Evolutionary conservation across 2,888 invertebrate genomes (phyloP).

Genomic region (Bombyx huttoni): DNA sequence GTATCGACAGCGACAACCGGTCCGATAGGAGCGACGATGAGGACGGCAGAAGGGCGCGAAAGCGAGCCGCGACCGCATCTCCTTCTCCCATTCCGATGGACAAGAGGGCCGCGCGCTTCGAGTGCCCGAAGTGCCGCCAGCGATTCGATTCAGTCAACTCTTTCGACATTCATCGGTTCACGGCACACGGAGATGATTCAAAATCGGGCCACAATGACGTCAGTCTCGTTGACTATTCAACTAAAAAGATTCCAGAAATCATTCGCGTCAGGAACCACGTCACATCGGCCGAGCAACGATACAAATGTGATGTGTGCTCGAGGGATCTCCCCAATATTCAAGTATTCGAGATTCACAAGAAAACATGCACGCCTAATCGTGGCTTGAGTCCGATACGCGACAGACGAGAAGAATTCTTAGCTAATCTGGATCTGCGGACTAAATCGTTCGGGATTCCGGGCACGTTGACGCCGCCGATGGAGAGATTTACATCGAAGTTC

Average conservation of each 20-base stretch:
- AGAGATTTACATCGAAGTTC: constrained; percentile 50
- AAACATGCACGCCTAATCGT: constrained; percentile 48
- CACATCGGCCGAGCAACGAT: constrained; percentile 64
- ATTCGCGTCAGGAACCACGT: constrained; percentile 72
- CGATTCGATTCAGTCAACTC: constrained; percentile 81
- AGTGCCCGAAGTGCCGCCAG: constrained; percentile 81
- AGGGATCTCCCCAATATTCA: constrained; percentile 80
- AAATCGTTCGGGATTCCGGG: constrained; percentile 72
- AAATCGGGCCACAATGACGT: constrained; percentile 80
- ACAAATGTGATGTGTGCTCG: constrained; percentile 79
- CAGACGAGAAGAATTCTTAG: constrained; percentile 84
- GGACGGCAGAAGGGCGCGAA: constrained; percentile 41
- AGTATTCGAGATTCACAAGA: constrained; percentile 78
- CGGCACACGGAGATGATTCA: constrained; percentile 72
- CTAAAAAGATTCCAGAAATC: constrained; percentile 84
- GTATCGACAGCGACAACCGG: constrained; percentile 70
- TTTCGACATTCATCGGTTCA: constrained; percentile 78
- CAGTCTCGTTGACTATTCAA: constrained; percentile 85
- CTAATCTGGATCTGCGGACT: constrained; percentile 83
- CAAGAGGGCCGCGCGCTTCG: constrained; percentile 59
- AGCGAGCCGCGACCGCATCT: constrained; percentile 52
- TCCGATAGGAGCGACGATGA: constrained; percentile 70
- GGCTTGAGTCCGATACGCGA: constrained; percentile 71
- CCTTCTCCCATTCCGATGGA: constrained; percentile 48
- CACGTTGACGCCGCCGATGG: constrained; percentile 56